Evolutionary conservation across 2,113 vertebrate species (phyloP).

Genomic region (Ovis canadensis): DNA sequence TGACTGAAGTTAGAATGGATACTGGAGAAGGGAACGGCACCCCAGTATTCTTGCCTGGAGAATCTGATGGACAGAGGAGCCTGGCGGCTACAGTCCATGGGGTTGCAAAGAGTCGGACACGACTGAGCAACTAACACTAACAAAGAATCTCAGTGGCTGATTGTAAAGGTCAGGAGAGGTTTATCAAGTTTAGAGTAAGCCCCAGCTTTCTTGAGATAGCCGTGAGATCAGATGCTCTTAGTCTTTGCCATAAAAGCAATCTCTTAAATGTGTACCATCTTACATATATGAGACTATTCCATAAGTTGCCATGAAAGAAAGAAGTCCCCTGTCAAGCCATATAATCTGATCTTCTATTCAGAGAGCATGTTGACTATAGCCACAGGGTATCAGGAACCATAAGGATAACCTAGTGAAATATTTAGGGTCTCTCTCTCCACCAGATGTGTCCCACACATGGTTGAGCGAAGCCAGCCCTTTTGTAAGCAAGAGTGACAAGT

Average conservation of each 20-base stretch:
- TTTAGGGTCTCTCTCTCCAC: not conserved
- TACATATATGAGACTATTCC: not conserved
- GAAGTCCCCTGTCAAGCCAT: not conserved
- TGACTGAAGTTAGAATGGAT: not conserved
- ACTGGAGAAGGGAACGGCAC: not conserved
- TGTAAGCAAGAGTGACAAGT: not conserved
- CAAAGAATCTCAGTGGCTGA: not conserved
- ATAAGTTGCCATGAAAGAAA: not conserved
- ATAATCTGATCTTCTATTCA: not conserved
- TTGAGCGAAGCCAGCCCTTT: not conserved
- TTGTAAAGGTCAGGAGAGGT: not conserved
- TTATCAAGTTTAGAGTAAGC: not conserved
- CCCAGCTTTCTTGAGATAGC: not conserved
- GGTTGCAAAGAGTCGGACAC: not conserved
- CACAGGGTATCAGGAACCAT: not conserved
- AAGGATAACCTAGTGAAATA: not conserved
- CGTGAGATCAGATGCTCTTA: not conserved
- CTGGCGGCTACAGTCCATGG: not conserved
- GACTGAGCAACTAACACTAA: not conserved
- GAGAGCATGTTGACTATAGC: not conserved
- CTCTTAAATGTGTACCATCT: not conserved
- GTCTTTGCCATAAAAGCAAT: not conserved
- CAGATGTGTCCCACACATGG: not conserved
- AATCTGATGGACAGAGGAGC: not conserved
- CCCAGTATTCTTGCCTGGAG: not conserved